Base-by-base conservation (phyloP, 2,888 invertebrate genomes). In the Lepidocyrtoides sp. region DNA sequence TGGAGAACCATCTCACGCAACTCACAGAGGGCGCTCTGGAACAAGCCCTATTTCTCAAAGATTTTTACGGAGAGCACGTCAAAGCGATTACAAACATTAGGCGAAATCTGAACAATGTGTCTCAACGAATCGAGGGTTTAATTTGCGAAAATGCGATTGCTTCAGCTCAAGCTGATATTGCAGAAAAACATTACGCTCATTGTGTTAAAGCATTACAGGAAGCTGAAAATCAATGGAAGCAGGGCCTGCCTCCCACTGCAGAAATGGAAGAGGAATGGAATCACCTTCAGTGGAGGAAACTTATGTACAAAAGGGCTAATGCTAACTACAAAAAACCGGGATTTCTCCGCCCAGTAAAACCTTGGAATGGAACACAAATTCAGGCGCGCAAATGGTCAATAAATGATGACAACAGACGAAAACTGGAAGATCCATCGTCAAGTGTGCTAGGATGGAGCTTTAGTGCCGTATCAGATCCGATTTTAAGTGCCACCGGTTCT, bases 121-220 rank as follows among this genome's bases (percentile, higher is more conserved):
- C 93, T 0, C 91, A 81, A 14, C 85, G 90, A 51, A 94, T 94
- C 60, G 93, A 94, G 36, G 93, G 93, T 12, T 91, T 93, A 90
- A 93, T 93, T 81, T 93, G 93, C 36, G 94, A 94, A 81, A 90
- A 91, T 41, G 91, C 93, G 0, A 91, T 94, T 79, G 93, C 93
- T 3, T 60, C 91, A 2, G 91, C 92, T 10, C 92, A 93, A 60
- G 91, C 94, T 0, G 91, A 92, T n/a, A 75, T 91, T 23, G 93
- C 93, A 7, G 93, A 93, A 66, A 91, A 85, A 63, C 75, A 83
- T 92, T 92, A 84, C 57, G 32, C 69, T 17, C 57, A 91, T 26
- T 81, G 92, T 57, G 79, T 75, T 63, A 14, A 84, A 54, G 20
- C 83, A 17, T 41, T 93, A 5, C 54, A 72, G n/a, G 32, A 85